phyloP scores from a whole-genome alignment of 2,113 vertebrate genomes.

The Cisticola juncidis region DNA sequence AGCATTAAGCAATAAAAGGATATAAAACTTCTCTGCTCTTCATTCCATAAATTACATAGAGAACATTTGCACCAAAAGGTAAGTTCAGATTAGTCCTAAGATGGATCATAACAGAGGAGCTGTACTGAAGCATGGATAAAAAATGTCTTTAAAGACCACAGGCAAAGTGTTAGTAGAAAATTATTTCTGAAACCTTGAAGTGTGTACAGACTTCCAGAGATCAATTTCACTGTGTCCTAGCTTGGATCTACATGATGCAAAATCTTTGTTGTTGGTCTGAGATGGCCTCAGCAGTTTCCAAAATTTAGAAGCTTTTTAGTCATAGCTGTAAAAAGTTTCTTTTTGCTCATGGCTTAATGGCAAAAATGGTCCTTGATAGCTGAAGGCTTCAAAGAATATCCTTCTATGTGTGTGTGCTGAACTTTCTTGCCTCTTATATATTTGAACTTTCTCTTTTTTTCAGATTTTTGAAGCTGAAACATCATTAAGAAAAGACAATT shows the following conservation, averaged over 20 bases:
- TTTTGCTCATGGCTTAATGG: background rate
- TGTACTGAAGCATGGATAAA: conserved; percentile 32
- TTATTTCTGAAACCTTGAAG: conserved; percentile 12
- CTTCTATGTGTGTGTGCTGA: background rate
- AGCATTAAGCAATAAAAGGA: conserved; percentile 38
- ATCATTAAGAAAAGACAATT: conserved; percentile 44
- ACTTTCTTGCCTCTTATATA: background rate
- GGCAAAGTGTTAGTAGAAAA: background rate
- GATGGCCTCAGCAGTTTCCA: background rate
- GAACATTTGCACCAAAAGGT: conserved; percentile 12
- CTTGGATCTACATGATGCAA: background rate
- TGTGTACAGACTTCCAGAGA: background rate
- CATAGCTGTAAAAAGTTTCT: background rate
- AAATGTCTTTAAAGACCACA: background rate
- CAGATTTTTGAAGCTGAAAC: conserved; percentile 36
- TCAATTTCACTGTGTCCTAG: background rate
- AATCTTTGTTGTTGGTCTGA: background rate
- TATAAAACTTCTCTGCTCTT: background rate
- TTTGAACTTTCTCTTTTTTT: background rate
- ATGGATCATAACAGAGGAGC: background rate
- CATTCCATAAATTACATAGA: conserved; percentile 24
- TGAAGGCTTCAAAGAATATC: conserved; percentile 18
- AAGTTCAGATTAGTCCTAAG: conserved; percentile 3
- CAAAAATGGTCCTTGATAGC: conserved; percentile 19
- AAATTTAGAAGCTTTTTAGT: background rate